Evolutionary conservation across 2,888 invertebrate species (phyloP), one percentile per base, ranked within the genome.

Genomic region (Tetragonisca angustula): DNA sequence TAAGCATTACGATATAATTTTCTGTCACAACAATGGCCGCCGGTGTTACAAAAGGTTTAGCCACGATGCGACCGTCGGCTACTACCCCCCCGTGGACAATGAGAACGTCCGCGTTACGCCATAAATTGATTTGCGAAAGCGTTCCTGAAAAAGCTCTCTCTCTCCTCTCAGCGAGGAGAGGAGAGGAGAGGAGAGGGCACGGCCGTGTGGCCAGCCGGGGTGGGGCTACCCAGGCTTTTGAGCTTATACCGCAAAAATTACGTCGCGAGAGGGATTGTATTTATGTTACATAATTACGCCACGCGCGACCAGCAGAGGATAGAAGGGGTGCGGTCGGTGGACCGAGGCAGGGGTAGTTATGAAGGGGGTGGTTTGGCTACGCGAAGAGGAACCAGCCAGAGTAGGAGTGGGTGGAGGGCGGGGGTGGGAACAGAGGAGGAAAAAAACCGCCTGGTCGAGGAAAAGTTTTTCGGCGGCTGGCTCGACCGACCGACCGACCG

Each of bases 61-160:
- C 92, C 91, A 90, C 91, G 90, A 89, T 88, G 90, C 87, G 90
- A 88, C 83, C 91, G 90, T 88, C 90, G 91, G 89, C 81, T 81
- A 80, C 76, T 88, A 78, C 77, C 49, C 86, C 77, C 49, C 56
- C 86, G 89, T 87, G 93, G 92, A 94, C 94, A 94, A 94, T 94
- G 94, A 93, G 93, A 93, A 91, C 85, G 90, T 85, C 85, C 89
- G 88, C 86, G 92, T 89, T 91, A 91, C 91, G 92, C 92, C 94
- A 94, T 94, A 94, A 94, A 94, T 94, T 94, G 94, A 94, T 94
- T 94, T 94, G 94, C 92, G 91, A 92, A 92, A 93, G 91, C 92
- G 92, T 91, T 91, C 91, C 92, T 91, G 91, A 92, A 93, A 93
- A 89, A 89, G 87, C 89, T 81, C 88, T 84, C 79, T 84, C 79